Conservation (phyloP, 2,113 vertebrate genomes). For the Diglossa brunneiventris region DNA sequence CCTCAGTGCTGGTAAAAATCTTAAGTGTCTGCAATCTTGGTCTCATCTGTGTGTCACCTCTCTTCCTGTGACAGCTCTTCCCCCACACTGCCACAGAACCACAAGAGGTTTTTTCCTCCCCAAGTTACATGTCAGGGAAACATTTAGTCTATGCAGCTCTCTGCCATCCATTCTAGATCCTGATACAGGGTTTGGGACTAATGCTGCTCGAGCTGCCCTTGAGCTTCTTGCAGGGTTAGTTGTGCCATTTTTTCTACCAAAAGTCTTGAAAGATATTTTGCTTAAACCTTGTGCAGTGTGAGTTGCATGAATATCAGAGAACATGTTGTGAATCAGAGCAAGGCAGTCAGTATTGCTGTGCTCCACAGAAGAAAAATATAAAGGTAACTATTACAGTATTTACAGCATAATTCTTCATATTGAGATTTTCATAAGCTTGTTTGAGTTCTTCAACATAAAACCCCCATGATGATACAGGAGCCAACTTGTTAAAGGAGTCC, state of each 20-base stretch:
- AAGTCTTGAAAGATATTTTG: neutral
- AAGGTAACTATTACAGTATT: neutral
- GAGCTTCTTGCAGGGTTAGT: neutral
- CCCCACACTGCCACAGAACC: neutral
- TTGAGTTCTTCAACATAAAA: slow-evolving; percentile 15
- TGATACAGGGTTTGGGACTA: neutral
- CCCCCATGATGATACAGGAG: neutral
- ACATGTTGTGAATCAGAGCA: neutral
- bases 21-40: neutral
- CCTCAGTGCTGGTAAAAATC: neutral
- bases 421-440: slow-evolving; percentile 9
- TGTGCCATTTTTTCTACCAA: neutral
- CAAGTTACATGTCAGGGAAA: neutral
- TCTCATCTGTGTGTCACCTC: slow-evolving; percentile 55
- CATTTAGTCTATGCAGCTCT: neutral
- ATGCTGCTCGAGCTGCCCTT: neutral
- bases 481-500: neutral
- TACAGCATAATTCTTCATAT: neutral
- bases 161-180: neutral
- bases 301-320: neutral
- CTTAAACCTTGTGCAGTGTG: neutral
- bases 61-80: slow-evolving; percentile 37
- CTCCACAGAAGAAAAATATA: neutral
- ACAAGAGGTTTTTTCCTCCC: slow-evolving; percentile 37
- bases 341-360: neutral